Evolutionary conservation across 2,113 vertebrate genomes (phyloP).

Genomic region (cat (Felis catus)): F.catus_Fca126_mat1.0 CM031412.1:155256501-155257000

Average conservation of each 20-base stretch:
- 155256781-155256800: not conserved
- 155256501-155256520: not conserved
- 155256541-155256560: not conserved
- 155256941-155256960: not conserved
- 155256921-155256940: constrained; percentile 10
- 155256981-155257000: not conserved
- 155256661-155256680: not conserved
- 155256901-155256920: constrained; percentile 22
- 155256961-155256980: not conserved
- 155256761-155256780: not conserved
- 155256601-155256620: not conserved
- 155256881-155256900: not conserved
- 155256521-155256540: constrained; percentile 11
- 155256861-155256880: constrained; percentile 49
- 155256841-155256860: not conserved
- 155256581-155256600: not conserved
- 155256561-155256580: not conserved
- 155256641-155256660: not conserved
- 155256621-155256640: not conserved
- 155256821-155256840: not conserved
- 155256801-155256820: constrained; percentile 39
- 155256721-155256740: not conserved
- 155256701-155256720: constrained; percentile 13
- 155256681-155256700: not conserved
- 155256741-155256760: not conserved